phyloP scores from a whole-genome alignment of 2,797 vertebrate species.

The Cygnus olor region DNA sequence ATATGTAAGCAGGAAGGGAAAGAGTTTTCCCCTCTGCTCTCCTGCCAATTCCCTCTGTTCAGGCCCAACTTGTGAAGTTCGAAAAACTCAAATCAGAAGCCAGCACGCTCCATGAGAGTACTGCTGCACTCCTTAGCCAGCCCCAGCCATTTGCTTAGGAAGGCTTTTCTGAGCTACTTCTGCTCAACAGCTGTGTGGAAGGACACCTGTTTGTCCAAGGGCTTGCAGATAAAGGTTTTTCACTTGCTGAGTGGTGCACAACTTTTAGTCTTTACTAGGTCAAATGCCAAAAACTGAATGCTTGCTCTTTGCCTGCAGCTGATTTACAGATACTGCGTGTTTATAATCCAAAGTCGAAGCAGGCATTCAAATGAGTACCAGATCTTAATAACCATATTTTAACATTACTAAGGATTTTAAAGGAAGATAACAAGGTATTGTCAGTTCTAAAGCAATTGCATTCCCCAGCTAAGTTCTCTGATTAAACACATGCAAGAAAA shows the following conservation, averaged over 20 bases:
- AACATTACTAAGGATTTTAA: background rate
- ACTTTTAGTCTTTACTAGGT: background rate
- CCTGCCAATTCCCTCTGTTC: background rate
- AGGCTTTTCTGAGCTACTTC: background rate
- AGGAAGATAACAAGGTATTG: background rate
- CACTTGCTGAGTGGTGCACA: background rate
- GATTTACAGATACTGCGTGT: background rate
- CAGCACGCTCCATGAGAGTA: no score
- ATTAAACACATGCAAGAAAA: background rate
- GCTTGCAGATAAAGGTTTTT: background rate
- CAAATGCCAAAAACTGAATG: background rate
- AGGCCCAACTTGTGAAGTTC: background rate
- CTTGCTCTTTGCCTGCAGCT: background rate
- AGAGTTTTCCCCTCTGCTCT: background rate
- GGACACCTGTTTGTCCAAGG: accelerated
- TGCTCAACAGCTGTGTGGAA: background rate
- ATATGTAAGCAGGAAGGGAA: background rate
- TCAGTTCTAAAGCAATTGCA: background rate
- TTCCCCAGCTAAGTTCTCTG: background rate
- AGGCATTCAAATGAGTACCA: background rate
- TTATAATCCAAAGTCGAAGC: background rate
- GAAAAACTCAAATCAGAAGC: background rate
- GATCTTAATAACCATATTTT: background rate
- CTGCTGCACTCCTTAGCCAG: background rate
- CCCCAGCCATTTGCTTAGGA: background rate